Percentiles rank a stretch among this genome's conserved stretches.
phyloP scores from a whole-genome alignment of 2,113 vertebrate species.

The Triplophysa tibetana region DNA sequence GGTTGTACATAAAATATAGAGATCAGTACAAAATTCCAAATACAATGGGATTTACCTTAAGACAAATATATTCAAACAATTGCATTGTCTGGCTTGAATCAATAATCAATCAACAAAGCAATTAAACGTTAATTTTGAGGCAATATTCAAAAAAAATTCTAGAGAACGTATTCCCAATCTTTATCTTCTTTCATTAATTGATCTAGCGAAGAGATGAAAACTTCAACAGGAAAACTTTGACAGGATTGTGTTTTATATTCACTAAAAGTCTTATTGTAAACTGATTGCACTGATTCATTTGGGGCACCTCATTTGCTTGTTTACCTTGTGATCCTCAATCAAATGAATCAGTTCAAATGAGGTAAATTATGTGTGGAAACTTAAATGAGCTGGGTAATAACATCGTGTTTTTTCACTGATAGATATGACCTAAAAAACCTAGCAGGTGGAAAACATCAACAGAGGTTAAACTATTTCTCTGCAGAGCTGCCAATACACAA shows the following conservation, averaged over 20 bases:
- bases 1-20: too few relatives aligned
- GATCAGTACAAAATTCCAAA: neutral
- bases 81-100: neutral
- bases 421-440: neutral
- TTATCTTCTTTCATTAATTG: neutral
- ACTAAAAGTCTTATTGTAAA: neutral
- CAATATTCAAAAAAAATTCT: neutral
- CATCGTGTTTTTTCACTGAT: neutral
- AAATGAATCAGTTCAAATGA: constrained; percentile 13
- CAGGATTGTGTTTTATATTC: neutral
- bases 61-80: neutral
- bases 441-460: neutral
- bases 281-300: neutral
- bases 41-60: neutral
- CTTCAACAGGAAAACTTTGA: too few relatives aligned
- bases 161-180: neutral
- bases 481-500: too few relatives aligned
- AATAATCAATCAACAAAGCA: constrained; percentile 29
- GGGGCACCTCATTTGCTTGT: neutral
- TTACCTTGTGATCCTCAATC: neutral
- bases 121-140: constrained; percentile 32
- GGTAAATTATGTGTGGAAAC: neutral
- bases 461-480: too few relatives aligned
- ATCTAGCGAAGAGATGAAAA: neutral
- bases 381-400: neutral